phyloP scores from a whole-genome alignment of 1,140 invertebrate species.

The Delia radicum region DNA sequence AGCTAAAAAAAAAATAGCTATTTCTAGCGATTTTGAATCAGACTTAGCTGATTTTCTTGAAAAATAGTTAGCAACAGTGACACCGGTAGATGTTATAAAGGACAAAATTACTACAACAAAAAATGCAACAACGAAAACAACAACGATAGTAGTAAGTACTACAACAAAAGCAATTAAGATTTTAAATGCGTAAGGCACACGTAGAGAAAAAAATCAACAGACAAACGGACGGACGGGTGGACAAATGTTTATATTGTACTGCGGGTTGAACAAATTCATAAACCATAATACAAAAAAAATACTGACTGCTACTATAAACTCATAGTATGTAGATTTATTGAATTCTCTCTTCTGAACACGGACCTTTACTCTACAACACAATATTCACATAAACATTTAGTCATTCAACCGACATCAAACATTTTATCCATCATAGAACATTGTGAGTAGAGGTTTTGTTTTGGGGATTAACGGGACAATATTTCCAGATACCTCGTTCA shows the following conservation, averaged over 20 bases:
- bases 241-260: background rate
- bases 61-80: too few relatives aligned
- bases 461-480: too few relatives aligned
- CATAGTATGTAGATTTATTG: background rate
- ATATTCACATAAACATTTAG: background rate
- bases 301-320: background rate
- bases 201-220: background rate
- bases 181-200: background rate
- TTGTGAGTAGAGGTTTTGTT: too few relatives aligned
- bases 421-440: background rate
- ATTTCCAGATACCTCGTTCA: too few relatives aligned
- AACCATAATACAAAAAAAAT: background rate
- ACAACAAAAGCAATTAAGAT: conserved; percentile 4
- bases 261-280: background rate
- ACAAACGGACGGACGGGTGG: background rate
- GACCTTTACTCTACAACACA: background rate
- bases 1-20: too few relatives aligned
- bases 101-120: background rate
- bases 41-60: too few relatives aligned
- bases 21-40: too few relatives aligned
- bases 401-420: background rate
- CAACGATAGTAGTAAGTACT: too few relatives aligned
- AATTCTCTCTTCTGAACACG: background rate
- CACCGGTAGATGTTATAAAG: background rate
- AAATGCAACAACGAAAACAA: background rate